These are phyloP conservation scores for Calephelis virginiensis DNA, from an alignment of 1,140 invertebrate genomes.

Conservation along the genomic window DNA sequence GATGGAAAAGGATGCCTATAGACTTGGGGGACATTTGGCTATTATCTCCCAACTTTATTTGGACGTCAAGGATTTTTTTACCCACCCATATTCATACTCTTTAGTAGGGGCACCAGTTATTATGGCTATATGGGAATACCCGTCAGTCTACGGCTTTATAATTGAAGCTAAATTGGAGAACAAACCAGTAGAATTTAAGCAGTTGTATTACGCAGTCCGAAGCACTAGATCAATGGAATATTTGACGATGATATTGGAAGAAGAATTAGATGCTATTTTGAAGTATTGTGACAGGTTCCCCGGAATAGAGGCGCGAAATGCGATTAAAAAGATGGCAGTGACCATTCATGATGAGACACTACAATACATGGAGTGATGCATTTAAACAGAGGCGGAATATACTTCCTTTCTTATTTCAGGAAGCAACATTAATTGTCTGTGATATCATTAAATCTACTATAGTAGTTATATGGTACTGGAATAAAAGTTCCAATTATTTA, in stretches of 20 bases:
- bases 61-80: constrained; percentile 78
- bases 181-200: constrained; percentile 51
- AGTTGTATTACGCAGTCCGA: constrained; percentile 60
- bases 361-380: constrained; percentile 50
- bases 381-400: constrained; percentile 9
- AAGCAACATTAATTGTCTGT: too few species aligned
- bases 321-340: constrained; percentile 64
- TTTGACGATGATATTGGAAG: constrained; percentile 52
- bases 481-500: too few species aligned
- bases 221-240: constrained; percentile 64
- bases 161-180: constrained; percentile 54
- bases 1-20: constrained; percentile 84
- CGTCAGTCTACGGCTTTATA: constrained; percentile 80
- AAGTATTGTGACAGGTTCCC: constrained; percentile 54
- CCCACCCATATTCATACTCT: constrained; percentile 77
- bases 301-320: constrained; percentile 52
- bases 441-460: too few species aligned
- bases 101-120: constrained; percentile 88
- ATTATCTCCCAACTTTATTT: constrained; percentile 86
- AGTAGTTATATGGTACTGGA: too few species aligned
- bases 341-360: constrained; percentile 55
- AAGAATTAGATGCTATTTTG: constrained; percentile 53
- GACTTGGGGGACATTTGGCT: constrained; percentile 91
- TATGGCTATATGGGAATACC: constrained; percentile 86
- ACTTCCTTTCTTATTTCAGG: too few species aligned